These are phyloP conservation scores for Myrmecobius fasciatus DNA, from an alignment of 2,113 vertebrate species.

Conservation along the genomic window DNA sequence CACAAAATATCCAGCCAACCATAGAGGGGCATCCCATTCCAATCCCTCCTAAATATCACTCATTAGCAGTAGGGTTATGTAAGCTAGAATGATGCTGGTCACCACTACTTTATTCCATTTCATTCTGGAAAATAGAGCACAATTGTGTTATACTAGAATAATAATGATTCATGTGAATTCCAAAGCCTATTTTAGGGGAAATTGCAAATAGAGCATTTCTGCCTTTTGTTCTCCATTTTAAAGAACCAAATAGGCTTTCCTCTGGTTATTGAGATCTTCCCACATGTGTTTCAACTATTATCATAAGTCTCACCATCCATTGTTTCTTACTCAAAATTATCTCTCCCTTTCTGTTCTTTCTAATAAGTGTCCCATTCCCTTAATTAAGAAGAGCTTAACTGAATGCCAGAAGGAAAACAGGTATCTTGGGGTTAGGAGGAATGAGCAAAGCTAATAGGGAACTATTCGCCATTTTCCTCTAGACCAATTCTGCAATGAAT, in stretches of 20 bases:
- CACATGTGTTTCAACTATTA: neutral
- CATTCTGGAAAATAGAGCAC: neutral
- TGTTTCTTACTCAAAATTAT: neutral
- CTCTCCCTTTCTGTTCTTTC: neutral
- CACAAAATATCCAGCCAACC: neutral
- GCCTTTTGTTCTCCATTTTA: neutral
- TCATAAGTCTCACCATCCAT: neutral
- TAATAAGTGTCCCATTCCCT: neutral
- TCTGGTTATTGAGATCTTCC: neutral
- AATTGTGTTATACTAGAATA: neutral
- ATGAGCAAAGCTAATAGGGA: neutral
- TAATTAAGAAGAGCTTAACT: neutral
- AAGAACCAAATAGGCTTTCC: neutral
- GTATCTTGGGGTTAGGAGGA: too few relatives aligned
- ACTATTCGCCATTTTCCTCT: neutral
- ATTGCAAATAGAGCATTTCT: neutral
- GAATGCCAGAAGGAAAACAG: neutral
- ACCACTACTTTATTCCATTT: neutral
- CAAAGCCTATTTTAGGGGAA: neutral
- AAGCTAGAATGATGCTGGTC: neutral
- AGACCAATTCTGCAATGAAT: neutral
- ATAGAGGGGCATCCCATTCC: neutral
- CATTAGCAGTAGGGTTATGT: neutral
- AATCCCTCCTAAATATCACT: neutral
- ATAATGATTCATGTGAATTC: neutral